A percentile compares a stretch with the other conserved stretches of the same genome.
Evolutionary conservation across 2,888 invertebrate species (phyloP).

Genomic region (Smittia sp.): DNA sequence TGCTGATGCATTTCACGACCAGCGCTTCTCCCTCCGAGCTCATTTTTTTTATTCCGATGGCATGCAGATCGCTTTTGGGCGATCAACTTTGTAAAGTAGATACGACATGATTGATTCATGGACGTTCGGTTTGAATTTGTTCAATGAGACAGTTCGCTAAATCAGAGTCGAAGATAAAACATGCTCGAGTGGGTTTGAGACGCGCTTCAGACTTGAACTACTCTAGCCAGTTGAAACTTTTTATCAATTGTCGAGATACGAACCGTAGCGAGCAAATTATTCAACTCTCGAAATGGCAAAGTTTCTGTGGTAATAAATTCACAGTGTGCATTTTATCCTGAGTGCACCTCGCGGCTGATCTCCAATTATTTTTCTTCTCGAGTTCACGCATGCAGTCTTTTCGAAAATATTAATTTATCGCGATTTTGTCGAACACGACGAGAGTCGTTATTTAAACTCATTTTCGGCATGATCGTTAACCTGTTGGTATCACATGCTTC

Average conservation of each 20-base stretch:
- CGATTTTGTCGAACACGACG: background rate
- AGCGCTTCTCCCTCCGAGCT: too few species aligned
- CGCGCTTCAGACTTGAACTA: too few species aligned
- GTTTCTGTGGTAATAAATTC: background rate
- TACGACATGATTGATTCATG: slow-evolving; percentile 17
- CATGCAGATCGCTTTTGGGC: too few species aligned
- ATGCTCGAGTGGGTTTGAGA: background rate
- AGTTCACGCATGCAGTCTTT: background rate
- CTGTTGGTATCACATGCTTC: slow-evolving; percentile 4
- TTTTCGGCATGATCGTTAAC: background rate
- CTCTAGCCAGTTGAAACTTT: too few species aligned
- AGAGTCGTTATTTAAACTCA: slow-evolving; percentile 11
- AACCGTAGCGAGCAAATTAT: too few species aligned
- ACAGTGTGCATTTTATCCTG: background rate
- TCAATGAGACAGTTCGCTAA: background rate
- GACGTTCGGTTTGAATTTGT: background rate
- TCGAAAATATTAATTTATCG: background rate
- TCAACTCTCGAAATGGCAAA: too few species aligned
- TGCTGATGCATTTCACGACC: too few species aligned
- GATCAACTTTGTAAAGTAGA: background rate
- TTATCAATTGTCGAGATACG: too few species aligned
- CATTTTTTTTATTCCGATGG: too few species aligned
- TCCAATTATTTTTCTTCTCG: background rate
- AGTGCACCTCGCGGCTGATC: background rate
- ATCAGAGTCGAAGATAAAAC: slow-evolving; percentile 2